Percentiles rank a stretch among this genome's conserved stretches.
phyloP scores from a whole-genome alignment of 2,888 invertebrate species.

The Tenthredo notha region DNA sequence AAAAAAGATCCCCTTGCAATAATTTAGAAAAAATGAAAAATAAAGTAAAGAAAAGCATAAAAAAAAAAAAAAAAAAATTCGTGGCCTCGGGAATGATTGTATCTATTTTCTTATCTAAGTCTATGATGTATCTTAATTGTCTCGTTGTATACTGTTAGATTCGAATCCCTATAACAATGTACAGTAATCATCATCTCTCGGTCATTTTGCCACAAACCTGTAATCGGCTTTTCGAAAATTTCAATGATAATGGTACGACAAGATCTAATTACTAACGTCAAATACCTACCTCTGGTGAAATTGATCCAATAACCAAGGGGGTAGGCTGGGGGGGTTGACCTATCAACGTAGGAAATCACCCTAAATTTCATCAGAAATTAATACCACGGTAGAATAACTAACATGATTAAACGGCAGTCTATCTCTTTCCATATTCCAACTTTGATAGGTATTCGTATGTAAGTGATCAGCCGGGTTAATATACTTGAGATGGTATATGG shows the following conservation, averaged over 20 bases:
- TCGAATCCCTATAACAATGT: not conserved
- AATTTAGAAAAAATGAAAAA: not conserved
- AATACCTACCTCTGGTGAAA: not conserved
- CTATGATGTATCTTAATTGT: not conserved
- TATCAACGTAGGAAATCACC: not conserved
- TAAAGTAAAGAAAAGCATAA: not conserved
- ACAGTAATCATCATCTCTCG: not conserved
- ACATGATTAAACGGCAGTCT: not conserved
- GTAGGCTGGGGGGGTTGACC: not conserved
- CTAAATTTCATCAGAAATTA: not conserved
- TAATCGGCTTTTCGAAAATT: not conserved
- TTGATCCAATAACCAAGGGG: not conserved
- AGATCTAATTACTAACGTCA: not conserved
- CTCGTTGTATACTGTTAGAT: slow-evolving; percentile 16
- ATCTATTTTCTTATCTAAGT: not conserved
- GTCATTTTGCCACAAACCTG: not conserved
- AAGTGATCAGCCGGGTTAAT: too few species aligned
- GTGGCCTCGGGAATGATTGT: slow-evolving; percentile 24
- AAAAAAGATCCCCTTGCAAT: not conserved
- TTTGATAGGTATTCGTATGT: not conserved
- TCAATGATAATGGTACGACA: not conserved
- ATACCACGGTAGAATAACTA: not conserved
- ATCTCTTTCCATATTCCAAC: too few species aligned
- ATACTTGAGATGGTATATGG: slow-evolving; percentile 19
- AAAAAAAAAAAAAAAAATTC: not conserved